A percentile compares a stretch with the other conserved stretches of the same genome.
These are phyloP conservation scores for Aphyosemion australe DNA, from an alignment of 2,113 vertebrate species.

Conservation along the genomic window DNA sequence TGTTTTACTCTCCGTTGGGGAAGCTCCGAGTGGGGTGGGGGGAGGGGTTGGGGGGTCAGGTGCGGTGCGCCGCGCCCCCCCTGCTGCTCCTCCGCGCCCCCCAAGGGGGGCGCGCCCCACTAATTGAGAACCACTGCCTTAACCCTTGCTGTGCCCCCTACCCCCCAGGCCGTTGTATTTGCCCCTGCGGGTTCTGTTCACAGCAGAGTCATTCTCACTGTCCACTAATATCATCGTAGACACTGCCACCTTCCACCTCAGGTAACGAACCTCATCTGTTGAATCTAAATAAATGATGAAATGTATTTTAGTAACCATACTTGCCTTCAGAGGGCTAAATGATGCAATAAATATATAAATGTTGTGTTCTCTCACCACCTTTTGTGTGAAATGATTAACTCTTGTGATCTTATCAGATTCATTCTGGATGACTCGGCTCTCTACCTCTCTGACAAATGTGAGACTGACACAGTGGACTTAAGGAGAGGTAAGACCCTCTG, in stretches of 20 bases:
- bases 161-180: slow-evolving; percentile 86
- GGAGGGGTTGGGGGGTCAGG: too few species aligned
- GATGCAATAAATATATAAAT: background rate
- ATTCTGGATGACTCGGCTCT: slow-evolving; percentile 92
- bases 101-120: too few species aligned
- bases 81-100: too few species aligned
- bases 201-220: slow-evolving; percentile 89
- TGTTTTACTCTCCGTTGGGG: too few species aligned
- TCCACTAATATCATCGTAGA: slow-evolving; percentile 94
- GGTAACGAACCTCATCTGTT: slow-evolving; percentile 69
- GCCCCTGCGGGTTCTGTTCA: slow-evolving; percentile 85
- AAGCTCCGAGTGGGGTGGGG: too few species aligned
- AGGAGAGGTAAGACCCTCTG: slow-evolving; percentile 80
- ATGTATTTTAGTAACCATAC: background rate
- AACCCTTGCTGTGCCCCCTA: background rate
- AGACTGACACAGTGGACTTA: slow-evolving; percentile 83
- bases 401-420: slow-evolving; percentile 77
- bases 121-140: too few species aligned
- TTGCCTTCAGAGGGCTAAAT: background rate
- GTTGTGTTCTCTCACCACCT: background rate
- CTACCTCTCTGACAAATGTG: slow-evolving; percentile 91
- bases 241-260: slow-evolving; percentile 90
- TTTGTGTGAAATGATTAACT: background rate
- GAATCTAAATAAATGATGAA: background rate
- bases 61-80: too few species aligned